A percentile compares a stretch with the other conserved stretches of the same genome.
Conservation (phyloP, 2,888 invertebrate species). For the Rhyacophila evoluta region DNA sequence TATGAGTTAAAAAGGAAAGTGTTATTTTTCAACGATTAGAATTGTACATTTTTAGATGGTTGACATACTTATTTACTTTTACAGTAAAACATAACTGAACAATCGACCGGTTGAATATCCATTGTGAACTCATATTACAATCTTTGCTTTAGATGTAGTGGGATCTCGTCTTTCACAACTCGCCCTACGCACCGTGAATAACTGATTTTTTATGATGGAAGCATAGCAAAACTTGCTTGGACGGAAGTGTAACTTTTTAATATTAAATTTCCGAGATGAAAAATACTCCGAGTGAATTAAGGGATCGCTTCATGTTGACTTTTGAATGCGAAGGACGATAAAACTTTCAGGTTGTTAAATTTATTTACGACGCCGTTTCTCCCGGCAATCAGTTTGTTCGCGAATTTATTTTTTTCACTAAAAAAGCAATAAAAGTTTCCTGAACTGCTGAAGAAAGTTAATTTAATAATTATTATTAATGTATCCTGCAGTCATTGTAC, state of each 20-base stretch:
- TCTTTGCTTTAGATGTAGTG: slow-evolving; percentile 34
- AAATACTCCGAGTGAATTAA: slow-evolving; percentile 44
- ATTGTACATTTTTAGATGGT: too few species aligned
- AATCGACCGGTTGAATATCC: too few species aligned
- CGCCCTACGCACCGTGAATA: slow-evolving; percentile 45
- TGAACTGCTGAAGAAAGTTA: not conserved
- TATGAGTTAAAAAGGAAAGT: too few species aligned
- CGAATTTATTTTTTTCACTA: slow-evolving; percentile 24
- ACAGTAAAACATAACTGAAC: too few species aligned
- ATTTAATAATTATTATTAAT: slow-evolving; percentile 24
- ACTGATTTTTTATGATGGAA: slow-evolving; percentile 46
- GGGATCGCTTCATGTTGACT: slow-evolving; percentile 39
- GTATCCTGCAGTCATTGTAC: slow-evolving; percentile 1
- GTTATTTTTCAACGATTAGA: too few species aligned
- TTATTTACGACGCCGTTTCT: slow-evolving; percentile 24
- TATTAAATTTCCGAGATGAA: slow-evolving; percentile 47
- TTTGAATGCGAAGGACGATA: slow-evolving; percentile 31
- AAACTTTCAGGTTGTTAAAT: slow-evolving; percentile 33
- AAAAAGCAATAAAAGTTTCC: slow-evolving; percentile 10
- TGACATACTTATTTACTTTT: too few species aligned
- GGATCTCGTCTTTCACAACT: not conserved
- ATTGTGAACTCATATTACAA: not conserved
- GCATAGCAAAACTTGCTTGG: slow-evolving; percentile 28
- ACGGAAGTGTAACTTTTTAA: slow-evolving; percentile 47
- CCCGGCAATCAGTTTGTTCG: slow-evolving; percentile 13